phyloP scores from a whole-genome alignment of 2,797 vertebrate genomes.

The Diplodus puntazzo region DNA sequence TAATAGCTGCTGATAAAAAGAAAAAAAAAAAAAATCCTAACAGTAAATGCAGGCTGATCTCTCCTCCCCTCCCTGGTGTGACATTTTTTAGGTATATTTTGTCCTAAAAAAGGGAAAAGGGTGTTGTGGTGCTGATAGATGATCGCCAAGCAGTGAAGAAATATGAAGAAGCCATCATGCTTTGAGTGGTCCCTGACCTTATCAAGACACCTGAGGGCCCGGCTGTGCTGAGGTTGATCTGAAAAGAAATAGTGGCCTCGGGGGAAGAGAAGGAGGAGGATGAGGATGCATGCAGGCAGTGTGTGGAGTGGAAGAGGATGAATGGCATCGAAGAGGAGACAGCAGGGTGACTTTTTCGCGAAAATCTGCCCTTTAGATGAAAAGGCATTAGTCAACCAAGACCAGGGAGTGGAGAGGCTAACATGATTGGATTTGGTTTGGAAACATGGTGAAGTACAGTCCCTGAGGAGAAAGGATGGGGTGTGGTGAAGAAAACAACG shows the following conservation, averaged over 20 bases:
- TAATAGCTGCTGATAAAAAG: not conserved
- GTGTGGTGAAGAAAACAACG: conserved; percentile 1
- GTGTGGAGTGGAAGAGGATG: conserved; percentile 9
- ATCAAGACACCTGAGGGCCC: conserved; percentile 45
- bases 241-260: conserved; percentile 46
- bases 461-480: conserved; percentile 28
- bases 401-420: conserved; percentile 43
- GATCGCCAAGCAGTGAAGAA: not conserved
- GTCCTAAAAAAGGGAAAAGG: not conserved
- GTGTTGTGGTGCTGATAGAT: conserved; percentile 20
- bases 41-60: conserved; percentile 1
- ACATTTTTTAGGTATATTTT: not conserved
- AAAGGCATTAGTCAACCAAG: conserved; percentile 64
- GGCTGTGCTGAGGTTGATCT: conserved; percentile 35
- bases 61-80: not conserved
- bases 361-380: conserved; percentile 68
- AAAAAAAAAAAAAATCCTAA: not conserved
- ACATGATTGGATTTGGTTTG: conserved; percentile 60
- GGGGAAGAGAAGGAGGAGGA: conserved; percentile 31
- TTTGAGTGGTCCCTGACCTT: conserved; percentile 51
- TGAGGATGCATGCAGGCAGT: conserved; percentile 1
- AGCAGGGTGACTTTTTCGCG: conserved; percentile 23
- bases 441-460: conserved; percentile 40
- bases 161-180: conserved; percentile 29
- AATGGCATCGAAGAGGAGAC: conserved; percentile 43